Evolutionary conservation across 1,140 invertebrate genomes (phyloP).

Genomic region (Drosophila saltans): DNA sequence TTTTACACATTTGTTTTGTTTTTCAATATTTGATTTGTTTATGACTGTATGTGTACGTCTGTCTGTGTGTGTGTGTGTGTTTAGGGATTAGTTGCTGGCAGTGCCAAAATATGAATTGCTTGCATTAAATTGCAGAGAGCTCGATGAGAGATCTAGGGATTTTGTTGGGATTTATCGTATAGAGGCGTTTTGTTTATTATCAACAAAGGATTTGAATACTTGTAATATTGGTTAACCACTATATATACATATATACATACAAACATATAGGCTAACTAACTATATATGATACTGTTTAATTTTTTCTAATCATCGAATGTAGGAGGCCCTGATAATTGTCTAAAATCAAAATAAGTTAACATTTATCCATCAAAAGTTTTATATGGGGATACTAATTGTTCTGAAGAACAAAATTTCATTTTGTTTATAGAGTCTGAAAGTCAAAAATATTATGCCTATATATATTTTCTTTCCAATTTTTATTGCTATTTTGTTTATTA

Average conservation of each 20-base stretch:
- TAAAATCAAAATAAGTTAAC: not conserved
- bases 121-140: constrained; percentile 45
- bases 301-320: too few species aligned
- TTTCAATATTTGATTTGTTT: constrained; percentile 55
- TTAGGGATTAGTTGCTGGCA: constrained; percentile 55
- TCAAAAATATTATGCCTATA: too few species aligned
- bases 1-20: constrained; percentile 45
- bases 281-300: too few species aligned
- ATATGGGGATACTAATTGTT: too few species aligned
- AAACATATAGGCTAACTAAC: too few species aligned
- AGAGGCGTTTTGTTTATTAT: constrained; percentile 14
- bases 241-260: not conserved
- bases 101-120: constrained; percentile 65
- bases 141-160: constrained; percentile 35
- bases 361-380: too few species aligned
- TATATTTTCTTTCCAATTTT: too few species aligned
- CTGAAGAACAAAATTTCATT: too few species aligned
- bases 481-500: too few species aligned
- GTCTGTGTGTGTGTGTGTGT: constrained; percentile 16
- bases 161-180: constrained; percentile 38
- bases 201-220: constrained; percentile 7
- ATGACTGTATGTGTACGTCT: not conserved
- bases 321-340: not conserved
- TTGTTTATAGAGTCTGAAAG: too few species aligned
- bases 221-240: constrained; percentile 7